Evolutionary conservation across 2,888 invertebrate species (phyloP), one percentile per base, ranked within the genome.

Genomic region (Temnothorax unifasciatus): DNA sequence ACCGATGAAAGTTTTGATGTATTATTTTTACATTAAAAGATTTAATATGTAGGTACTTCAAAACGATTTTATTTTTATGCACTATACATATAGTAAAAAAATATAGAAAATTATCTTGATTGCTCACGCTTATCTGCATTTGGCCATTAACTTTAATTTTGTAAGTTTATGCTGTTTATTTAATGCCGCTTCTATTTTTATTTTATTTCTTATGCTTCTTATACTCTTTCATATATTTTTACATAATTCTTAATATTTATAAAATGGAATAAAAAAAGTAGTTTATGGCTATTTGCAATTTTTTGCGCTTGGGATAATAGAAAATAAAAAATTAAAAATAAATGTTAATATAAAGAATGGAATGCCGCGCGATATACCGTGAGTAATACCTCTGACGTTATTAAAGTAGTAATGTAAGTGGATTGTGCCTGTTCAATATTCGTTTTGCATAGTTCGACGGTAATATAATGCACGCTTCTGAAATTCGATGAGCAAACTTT

Each of bases 401-500:
- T 69, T 69, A 50, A 69, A 68, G 3, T 68, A 50, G 18, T 18
- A 66, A 29, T 18, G 29, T 18, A 11, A 69, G 18, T 68, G 50
- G 29, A 50, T 69, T 29, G 18, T 34, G 13, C 13, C 5, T 3
- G 69, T 34, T n/a, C 13, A 52, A n/a, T 52, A 38, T 71, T 34
- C 54, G 25, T 57, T 21, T 57, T 54, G 25, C 73, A 57, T 73
- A 73, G 38, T 41, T 73, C 18, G 15, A 21, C 57, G 38, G 18
- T 73, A 73, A 71, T 50, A 29, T 50, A 69, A 50, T 52, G 71
- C 38, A 6, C 54, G 54, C 15, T 2, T 73, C 52, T 21, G 71
- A 57, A 73, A 73, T 54, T 73, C 57, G 18, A 73, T 38, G 15
- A 57, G n/a, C 18, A 25, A 38, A 57, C 57, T 73, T 54, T 57